Evolutionary conservation across 1,140 invertebrate species (phyloP).

Genomic region (Pseudomyrmex cubaensis): DNA sequence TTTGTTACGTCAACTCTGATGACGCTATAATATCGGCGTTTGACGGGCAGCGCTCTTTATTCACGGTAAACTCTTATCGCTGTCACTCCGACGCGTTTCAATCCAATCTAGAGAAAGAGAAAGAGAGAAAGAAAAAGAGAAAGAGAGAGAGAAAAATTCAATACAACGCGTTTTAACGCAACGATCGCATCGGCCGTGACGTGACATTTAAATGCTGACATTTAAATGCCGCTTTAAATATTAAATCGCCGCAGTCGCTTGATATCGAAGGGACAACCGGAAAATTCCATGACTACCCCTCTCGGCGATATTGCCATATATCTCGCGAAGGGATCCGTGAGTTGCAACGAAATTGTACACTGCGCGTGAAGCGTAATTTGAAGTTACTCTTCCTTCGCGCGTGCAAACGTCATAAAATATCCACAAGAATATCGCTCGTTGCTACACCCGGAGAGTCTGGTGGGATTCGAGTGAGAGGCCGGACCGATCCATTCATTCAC

Average conservation of each 20-base stretch:
- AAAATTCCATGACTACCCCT: slow-evolving; percentile 23
- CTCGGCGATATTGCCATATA: background rate
- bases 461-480: slow-evolving; percentile 44
- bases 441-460: slow-evolving; percentile 2
- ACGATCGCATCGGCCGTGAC: slow-evolving; percentile 10
- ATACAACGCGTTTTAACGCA: slow-evolving; percentile 39
- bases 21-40: slow-evolving; percentile 9
- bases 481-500: slow-evolving; percentile 45
- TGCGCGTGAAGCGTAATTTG: slow-evolving; percentile 34
- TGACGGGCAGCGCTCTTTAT: slow-evolving; percentile 46
- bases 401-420: slow-evolving; percentile 44
- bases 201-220: slow-evolving; percentile 54
- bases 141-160: background rate
- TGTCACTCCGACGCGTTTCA: slow-evolving; percentile 23
- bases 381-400: slow-evolving; percentile 28
- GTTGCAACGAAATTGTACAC: slow-evolving; percentile 42
- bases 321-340: slow-evolving; percentile 18
- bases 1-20: slow-evolving; percentile 1
- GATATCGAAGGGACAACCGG: background rate
- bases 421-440: slow-evolving; percentile 22
- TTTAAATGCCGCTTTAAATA: slow-evolving; percentile 54
- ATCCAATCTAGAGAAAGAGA: slow-evolving; percentile 6
- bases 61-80: slow-evolving; percentile 53
- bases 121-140: background rate
- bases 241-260: slow-evolving; percentile 11